Base-by-base conservation (phyloP, 2,888 invertebrate genomes). In the Nymphalis urticae region DNA sequence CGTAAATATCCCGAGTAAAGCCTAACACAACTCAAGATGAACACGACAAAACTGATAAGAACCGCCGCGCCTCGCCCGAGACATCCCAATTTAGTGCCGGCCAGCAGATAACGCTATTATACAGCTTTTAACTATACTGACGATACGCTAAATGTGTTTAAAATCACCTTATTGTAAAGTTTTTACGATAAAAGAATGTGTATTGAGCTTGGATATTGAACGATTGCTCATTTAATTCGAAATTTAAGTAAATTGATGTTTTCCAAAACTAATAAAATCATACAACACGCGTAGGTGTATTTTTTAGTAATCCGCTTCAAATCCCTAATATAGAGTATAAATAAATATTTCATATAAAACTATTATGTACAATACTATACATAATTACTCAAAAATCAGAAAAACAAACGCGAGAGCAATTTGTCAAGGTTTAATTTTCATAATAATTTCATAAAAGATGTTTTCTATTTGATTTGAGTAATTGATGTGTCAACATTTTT, bases 81-180 rank as follows among this genome's bases (percentile, higher is more conserved):
- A 92, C 92, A 90, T 92, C 91, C 92, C 91, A 92, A 92, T 92
- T 92, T 92, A 92, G 90, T 92, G 84, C 92, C 90, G 84, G 85
- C 81, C 84, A 85, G 73, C 79, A 88, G 92, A 92, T 92, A 92
- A 92, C 89, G 87, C 92, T 89, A 92, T 92, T 92, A 92, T 90
- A 89, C 89, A 89, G 92, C 92, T 92, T 92, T 92, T 92, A 92
- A 92, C 92, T 92, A 92, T 89, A 90, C 82, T 85, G 76, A 78
- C 82, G 90, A 90, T 91, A 90, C 90, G 89, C 89, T 90, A 92
- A 92, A 90, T 90, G 89, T 89, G 86, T 86, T 79, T 87, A 83
- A 87, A 87, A 89, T 85, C 86, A 84, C 82, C 85, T 85, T 85
- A 86, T 85, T 85, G 85, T 85, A 79, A 82, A 79, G 79, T 83